These are phyloP conservation scores for Tautogolabrus adspersus DNA, from an alignment of 2,113 vertebrate species.

Conservation along the genomic window DNA sequence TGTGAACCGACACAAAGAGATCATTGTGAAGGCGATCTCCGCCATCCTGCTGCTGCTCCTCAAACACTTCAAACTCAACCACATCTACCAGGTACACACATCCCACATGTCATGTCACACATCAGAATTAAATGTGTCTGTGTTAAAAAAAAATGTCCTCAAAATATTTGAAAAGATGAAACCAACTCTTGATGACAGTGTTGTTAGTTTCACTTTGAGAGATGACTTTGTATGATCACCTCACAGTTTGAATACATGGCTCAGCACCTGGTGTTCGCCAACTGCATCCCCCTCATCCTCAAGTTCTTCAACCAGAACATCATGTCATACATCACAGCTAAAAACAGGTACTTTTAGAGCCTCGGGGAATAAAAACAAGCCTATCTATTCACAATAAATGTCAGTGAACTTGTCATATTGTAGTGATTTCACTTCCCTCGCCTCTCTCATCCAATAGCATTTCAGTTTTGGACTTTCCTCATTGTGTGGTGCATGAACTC, in stretches of 20 bases:
- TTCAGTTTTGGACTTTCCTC: constrained; percentile 95
- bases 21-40: constrained; percentile 98
- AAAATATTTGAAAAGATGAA: not conserved
- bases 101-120: not conserved
- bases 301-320: constrained; percentile 99
- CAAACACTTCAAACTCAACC: constrained; percentile 98
- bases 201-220: not conserved
- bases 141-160: not conserved
- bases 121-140: not conserved
- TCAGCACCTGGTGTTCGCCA: constrained; percentile 98
- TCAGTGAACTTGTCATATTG: not conserved
- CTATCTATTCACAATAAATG: not conserved
- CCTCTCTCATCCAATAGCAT: constrained; percentile 83
- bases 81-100: constrained; percentile 92
- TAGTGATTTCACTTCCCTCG: not conserved
- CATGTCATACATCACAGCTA: constrained; percentile 99
- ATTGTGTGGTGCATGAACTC: constrained; percentile 94
- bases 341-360: constrained; percentile 89
- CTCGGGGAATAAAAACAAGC: not conserved
- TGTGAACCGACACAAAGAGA: constrained; percentile 98
- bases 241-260: constrained; percentile 98
- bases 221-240: constrained; percentile 9
- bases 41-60: constrained; percentile 94
- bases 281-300: constrained; percentile 98
- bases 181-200: not conserved